Evolutionary conservation across 2,888 invertebrate genomes (phyloP).

Genomic region (Falcaria lacertinaria): DNA sequence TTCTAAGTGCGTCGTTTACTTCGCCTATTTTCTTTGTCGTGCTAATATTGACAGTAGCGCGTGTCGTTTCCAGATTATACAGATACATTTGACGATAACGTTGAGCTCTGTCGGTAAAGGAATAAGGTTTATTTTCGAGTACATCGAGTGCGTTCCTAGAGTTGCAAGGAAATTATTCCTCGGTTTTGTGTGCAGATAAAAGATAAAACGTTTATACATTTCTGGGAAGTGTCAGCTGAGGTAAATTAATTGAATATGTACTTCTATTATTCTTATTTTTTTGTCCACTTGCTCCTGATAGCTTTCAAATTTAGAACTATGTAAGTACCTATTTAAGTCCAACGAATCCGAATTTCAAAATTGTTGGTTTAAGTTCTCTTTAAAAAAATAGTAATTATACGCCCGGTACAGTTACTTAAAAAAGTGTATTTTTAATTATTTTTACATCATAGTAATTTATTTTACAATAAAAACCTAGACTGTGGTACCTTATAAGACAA

Average conservation of each 20-base stretch:
- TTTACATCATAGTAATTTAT: too few relatives aligned
- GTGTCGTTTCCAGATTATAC: conserved; percentile 18
- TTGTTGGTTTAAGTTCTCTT: too few relatives aligned
- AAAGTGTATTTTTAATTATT: too few relatives aligned
- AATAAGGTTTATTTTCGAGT: conserved; percentile 9
- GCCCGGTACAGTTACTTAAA: too few relatives aligned
- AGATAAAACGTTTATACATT: conserved; percentile 9
- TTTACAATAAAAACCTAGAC: too few relatives aligned
- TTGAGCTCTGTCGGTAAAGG: not conserved
- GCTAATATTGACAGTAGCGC: conserved; percentile 37
- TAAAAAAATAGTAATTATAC: too few relatives aligned
- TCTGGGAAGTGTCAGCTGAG: conserved; percentile 4
- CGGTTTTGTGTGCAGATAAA: conserved; percentile 15
- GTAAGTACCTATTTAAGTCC: too few relatives aligned
- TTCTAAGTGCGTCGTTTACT: conserved; percentile 30
- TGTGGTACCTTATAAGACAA: too few relatives aligned
- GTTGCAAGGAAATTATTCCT: conserved; percentile 8
- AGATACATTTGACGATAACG: conserved; percentile 7
- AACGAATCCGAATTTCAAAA: too few relatives aligned
- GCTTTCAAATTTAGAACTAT: too few relatives aligned
- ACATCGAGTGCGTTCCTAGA: not conserved
- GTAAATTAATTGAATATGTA: not conserved
- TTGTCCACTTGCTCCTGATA: too few relatives aligned
- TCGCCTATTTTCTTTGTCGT: conserved; percentile 34
- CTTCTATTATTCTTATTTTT: not conserved